Evolutionary conservation across 2,888 invertebrate genomes (phyloP).

Genomic region (Sympetrum striolatum): DNA sequence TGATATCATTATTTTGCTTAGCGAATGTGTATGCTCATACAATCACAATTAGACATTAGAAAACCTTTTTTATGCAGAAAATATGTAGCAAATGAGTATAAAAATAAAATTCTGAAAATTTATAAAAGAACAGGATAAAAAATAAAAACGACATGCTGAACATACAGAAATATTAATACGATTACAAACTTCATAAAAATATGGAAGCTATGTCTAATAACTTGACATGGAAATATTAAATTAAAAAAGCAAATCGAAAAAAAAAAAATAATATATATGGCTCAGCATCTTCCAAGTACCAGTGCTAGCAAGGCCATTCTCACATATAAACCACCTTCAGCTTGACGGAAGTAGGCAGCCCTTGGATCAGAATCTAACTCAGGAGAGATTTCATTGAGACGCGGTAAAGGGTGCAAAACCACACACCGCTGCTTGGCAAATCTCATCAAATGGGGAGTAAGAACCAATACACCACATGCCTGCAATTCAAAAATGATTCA

Average conservation of each 20-base stretch:
- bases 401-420: slow-evolving; percentile 96
- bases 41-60: neutral
- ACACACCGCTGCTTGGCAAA: slow-evolving; percentile 92
- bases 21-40: no score
- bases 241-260: neutral
- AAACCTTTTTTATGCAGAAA: neutral
- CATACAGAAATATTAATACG: neutral
- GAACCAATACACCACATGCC: slow-evolving; percentile 85
- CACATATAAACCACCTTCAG: slow-evolving; percentile 97
- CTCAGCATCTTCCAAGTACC: slow-evolving; percentile 71
- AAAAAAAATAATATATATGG: neutral
- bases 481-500: slow-evolving; percentile 55
- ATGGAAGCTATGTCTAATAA: neutral
- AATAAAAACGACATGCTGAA: neutral
- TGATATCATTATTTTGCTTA: no score
- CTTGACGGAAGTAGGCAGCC: slow-evolving; percentile 98
- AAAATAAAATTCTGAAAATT: neutral
- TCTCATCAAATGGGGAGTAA: slow-evolving; percentile 96
- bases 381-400: slow-evolving; percentile 92
- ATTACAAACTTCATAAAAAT: neutral
- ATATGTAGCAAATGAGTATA: neutral
- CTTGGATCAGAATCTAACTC: slow-evolving; percentile 96
- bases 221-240: neutral
- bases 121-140: neutral
- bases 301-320: slow-evolving; percentile 96